Percentiles rank a stretch among this genome's conserved stretches.
Conservation (phyloP, 2,797 vertebrate species). For the Megaceryle alcyon region DNA sequence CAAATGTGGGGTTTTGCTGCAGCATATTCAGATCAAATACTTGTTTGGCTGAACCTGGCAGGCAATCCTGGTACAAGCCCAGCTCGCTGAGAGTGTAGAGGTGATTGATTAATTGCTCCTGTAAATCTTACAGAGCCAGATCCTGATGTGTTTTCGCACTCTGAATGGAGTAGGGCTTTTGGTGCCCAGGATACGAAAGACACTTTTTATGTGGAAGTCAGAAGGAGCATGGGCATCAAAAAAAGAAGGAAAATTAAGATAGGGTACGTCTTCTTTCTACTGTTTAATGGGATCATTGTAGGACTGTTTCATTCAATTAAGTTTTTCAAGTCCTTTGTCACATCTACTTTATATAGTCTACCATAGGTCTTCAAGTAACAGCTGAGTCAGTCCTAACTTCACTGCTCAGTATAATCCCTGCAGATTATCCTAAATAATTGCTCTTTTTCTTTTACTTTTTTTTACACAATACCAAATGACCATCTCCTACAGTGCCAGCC, state of each 20-base stretch:
- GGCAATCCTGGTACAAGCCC: constrained; percentile 13
- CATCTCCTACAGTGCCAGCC: neutral
- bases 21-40: constrained; percentile 25
- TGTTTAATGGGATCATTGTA: neutral
- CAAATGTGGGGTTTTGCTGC: constrained; percentile 56
- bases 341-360: neutral
- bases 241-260: neutral
- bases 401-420: neutral
- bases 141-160: neutral
- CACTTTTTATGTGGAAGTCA: neutral
- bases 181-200: neutral
- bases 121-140: constrained; percentile 1
- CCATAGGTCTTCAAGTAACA: neutral
- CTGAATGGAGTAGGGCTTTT: neutral
- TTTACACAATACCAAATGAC: neutral
- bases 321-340: neutral
- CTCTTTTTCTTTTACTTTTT: neutral
- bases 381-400: neutral
- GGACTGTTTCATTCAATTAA: neutral
- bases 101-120: constrained; percentile 37
- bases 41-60: constrained; percentile 36
- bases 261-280: neutral
- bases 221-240: neutral
- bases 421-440: neutral
- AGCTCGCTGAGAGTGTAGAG: neutral